These are phyloP conservation scores for Bovichtus diacanthus DNA, from an alignment of 2,797 vertebrate species.

Conservation along the genomic window DNA sequence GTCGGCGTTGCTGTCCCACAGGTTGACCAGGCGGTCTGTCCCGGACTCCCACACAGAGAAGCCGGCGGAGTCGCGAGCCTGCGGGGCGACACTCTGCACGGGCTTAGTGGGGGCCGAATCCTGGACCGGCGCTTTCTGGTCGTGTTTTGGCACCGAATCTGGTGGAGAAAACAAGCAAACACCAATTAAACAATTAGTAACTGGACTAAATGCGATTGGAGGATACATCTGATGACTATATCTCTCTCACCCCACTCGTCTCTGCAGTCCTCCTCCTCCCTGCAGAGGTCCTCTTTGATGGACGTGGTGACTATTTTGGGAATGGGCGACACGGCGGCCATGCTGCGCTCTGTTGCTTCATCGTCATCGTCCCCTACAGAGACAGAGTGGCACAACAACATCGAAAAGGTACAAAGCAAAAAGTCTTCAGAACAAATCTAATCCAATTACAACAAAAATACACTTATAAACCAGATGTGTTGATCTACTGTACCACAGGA, in stretches of 20 bases:
- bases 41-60: slow-evolving; percentile 61
- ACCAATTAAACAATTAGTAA: slow-evolving; percentile 9
- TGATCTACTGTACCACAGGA: slow-evolving; percentile 14
- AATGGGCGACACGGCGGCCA: slow-evolving; percentile 77
- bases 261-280: slow-evolving; percentile 70
- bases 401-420: background rate
- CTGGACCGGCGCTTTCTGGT: slow-evolving; percentile 72
- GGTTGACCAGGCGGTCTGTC: slow-evolving; percentile 76
- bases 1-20: slow-evolving; percentile 78
- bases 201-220: background rate
- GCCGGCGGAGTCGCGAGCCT: slow-evolving; percentile 62
- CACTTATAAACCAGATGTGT: background rate
- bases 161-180: background rate
- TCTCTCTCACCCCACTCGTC: slow-evolving; percentile 77
- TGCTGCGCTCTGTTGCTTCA: slow-evolving; percentile 69
- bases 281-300: slow-evolving; percentile 79
- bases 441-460: background rate
- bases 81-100: slow-evolving; percentile 81
- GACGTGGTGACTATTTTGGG: slow-evolving; percentile 84
- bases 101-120: slow-evolving; percentile 74
- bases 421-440: background rate
- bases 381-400: slow-evolving; percentile 2
- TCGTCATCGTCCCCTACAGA: slow-evolving; percentile 57
- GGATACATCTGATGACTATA: too few species aligned
- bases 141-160: slow-evolving; percentile 70